These are phyloP conservation scores for Callyntrura guangdongensis DNA, from an alignment of 2,888 invertebrate species.

Conservation along the genomic window DNA sequence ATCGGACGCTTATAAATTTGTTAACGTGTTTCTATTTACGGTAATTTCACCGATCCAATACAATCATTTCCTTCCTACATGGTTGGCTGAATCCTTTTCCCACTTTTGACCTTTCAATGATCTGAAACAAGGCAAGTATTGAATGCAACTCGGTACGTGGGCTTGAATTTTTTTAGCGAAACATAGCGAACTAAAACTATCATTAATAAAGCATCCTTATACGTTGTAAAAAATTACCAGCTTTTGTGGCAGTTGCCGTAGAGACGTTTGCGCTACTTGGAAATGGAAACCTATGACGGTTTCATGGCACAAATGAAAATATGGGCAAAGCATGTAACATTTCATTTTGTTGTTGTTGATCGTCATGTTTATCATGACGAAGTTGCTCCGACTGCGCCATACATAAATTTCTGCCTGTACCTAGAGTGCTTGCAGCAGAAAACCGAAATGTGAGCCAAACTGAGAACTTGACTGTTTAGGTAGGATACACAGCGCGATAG, in stretches of 20 bases:
- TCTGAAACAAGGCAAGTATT: neutral
- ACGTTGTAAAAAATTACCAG: neutral
- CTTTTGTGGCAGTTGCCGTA: neutral
- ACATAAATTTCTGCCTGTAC: neutral
- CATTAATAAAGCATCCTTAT: neutral
- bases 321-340: conserved; percentile 40
- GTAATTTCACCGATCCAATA: neutral
- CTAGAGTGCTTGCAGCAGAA: neutral
- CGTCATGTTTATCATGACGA: conserved; percentile 11
- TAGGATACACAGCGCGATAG: neutral
- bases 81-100: neutral
- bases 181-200: too few species aligned
- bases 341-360: conserved; percentile 35
- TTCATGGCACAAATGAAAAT: neutral
- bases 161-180: neutral
- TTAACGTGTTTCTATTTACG: conserved; percentile 21
- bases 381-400: neutral
- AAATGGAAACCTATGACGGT: neutral
- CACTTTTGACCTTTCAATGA: conserved; percentile 24
- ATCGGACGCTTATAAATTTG: neutral
- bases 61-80: neutral
- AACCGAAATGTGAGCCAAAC: neutral
- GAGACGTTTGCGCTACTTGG: neutral
- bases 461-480: neutral
- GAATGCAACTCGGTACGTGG: neutral